phyloP scores from a whole-genome alignment of 2,113 vertebrate genomes.

The Elachura formosa region DNA sequence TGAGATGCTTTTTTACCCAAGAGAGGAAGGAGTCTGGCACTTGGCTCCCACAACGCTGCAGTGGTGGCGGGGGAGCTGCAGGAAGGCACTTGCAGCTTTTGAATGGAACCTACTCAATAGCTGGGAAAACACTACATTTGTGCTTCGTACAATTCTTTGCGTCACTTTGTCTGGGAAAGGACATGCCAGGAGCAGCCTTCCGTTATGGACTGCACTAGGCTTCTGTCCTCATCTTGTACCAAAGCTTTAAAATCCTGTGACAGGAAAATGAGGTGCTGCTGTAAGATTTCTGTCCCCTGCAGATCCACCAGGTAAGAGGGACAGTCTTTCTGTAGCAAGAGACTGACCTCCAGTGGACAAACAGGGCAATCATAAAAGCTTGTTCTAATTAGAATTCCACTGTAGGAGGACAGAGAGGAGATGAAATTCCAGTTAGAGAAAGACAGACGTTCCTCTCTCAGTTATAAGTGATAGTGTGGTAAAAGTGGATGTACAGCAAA shows the following conservation, averaged over 20 bases:
- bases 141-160: background rate
- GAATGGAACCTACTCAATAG: accelerated
- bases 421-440: background rate
- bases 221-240: background rate
- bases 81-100: background rate
- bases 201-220: background rate
- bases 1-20: accelerated
- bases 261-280: background rate
- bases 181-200: accelerated
- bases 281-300: background rate
- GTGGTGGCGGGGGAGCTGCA: background rate
- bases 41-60: background rate
- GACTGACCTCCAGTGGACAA: conserved; percentile 56
- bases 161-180: background rate
- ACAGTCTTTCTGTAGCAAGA: background rate
- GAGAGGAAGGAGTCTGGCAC: background rate
- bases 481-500: background rate
- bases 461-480: background rate
- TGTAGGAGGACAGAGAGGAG: no score
- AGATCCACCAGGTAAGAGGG: background rate
- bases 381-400: background rate
- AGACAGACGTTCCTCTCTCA: background rate
- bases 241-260: background rate
- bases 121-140: background rate
- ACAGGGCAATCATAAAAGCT: background rate